A percentile compares a stretch with the other conserved stretches of the same genome.
Conservation (phyloP, 37 sponge, comb jelly and placozoan species). For the Diacarnus erythraeanus region DNA sequence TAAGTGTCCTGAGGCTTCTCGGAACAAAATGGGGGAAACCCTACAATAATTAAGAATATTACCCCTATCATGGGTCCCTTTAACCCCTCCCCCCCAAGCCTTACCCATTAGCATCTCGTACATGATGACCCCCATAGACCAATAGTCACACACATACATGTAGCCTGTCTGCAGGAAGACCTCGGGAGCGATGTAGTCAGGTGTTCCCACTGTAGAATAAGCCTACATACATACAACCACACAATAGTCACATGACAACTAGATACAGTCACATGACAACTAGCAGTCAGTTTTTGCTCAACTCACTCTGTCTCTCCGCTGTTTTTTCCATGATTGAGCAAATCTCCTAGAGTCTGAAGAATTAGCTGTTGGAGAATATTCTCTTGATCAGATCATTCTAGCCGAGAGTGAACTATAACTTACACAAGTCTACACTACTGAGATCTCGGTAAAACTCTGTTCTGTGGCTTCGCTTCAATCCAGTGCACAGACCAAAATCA, state of each 20-base stretch:
- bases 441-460: constrained; percentile 97
- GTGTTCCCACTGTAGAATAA: constrained; percentile 95
- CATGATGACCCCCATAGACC: constrained; percentile 98
- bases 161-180: constrained; percentile 93
- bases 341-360: constrained; percentile 68
- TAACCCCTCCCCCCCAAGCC: neutral
- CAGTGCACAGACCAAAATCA: constrained; percentile 97
- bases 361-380: constrained; percentile 39
- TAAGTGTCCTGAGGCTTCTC: constrained; percentile 97
- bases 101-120: constrained; percentile 98
- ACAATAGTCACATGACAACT: neutral
- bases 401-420: neutral
- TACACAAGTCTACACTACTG: constrained; percentile 65
- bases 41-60: constrained; percentile 15
- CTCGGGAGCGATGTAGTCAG: constrained; percentile 99
- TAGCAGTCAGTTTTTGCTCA: neutral
- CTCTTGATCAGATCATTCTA: neutral
- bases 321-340: constrained; percentile 91
- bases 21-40: constrained; percentile 95
- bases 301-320: constrained; percentile 79
- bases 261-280: no score
- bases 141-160: constrained; percentile 86
- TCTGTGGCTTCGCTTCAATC: constrained; percentile 92
- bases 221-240: constrained; percentile 53
- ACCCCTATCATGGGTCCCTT: neutral